Conservation (phyloP, 2,888 invertebrate species). For the Hydrotaea cyrtoneurina region DNA sequence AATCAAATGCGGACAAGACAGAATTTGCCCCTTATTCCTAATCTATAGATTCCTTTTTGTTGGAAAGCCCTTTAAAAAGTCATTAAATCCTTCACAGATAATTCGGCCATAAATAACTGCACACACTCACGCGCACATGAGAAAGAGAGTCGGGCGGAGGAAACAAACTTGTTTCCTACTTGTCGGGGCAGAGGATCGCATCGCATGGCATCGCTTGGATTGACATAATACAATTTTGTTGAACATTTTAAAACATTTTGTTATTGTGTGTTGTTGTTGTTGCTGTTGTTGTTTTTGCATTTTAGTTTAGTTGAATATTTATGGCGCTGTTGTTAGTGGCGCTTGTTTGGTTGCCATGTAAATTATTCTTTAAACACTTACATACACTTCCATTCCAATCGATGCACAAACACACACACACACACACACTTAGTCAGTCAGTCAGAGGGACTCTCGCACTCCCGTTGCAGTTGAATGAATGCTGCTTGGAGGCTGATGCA, state of each 20-base stretch:
- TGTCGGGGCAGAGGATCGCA: not conserved
- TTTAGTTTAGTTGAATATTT: constrained; percentile 68
- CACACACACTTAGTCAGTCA: constrained; percentile 15
- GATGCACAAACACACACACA: not conserved
- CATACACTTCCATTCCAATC: constrained; percentile 47
- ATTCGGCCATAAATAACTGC: constrained; percentile 35
- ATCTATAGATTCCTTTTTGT: not conserved
- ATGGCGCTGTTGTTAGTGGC: constrained; percentile 71
- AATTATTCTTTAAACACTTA: constrained; percentile 71
- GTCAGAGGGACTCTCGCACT: constrained; percentile 44
- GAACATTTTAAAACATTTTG: constrained; percentile 68
- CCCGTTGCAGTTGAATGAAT: constrained; percentile 60
- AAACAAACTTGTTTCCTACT: constrained; percentile 6
- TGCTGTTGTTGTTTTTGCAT: constrained; percentile 39
- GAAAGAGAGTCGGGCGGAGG: constrained; percentile 40
- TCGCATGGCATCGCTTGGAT: constrained; percentile 54
- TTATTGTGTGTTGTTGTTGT: constrained; percentile 53
- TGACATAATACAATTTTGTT: constrained; percentile 68
- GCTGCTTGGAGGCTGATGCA: constrained; percentile 66
- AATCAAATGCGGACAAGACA: not conserved
- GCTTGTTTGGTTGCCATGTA: constrained; percentile 78
- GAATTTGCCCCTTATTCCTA: not conserved
- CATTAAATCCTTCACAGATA: constrained; percentile 36
- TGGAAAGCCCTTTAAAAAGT: constrained; percentile 30
- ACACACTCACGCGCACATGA: constrained; percentile 58